Evolutionary conservation across 2,797 vertebrate species (phyloP).

Genomic region (Lagocephalus sceleratus): DNA sequence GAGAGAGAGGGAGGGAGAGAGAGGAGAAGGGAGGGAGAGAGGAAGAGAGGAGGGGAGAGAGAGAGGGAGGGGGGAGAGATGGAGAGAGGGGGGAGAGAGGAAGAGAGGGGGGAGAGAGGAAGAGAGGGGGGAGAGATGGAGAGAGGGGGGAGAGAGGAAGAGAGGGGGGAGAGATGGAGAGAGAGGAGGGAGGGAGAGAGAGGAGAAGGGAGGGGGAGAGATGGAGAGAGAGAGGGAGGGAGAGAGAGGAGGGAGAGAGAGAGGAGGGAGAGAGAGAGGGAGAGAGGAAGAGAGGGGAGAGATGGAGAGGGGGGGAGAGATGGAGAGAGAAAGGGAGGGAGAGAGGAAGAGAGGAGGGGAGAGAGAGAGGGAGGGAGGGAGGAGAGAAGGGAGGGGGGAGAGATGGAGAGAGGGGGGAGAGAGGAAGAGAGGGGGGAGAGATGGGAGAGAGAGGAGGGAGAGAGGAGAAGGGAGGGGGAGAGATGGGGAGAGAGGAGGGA

Average conservation of each 20-base stretch:
- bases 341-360: conserved; percentile 8
- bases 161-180: too few relatives aligned
- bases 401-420: conserved; percentile 7
- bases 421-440: too few relatives aligned
- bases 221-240: too few relatives aligned
- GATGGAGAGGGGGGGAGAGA: neutral
- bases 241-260: neutral
- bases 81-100: conserved; percentile 1
- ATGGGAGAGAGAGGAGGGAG: too few relatives aligned
- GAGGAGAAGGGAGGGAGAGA: neutral
- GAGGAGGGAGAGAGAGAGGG: neutral
- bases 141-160: too few relatives aligned
- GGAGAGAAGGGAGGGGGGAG: too few relatives aligned
- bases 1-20: neutral
- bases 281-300: too few relatives aligned
- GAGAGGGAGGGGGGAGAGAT: neutral
- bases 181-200: too few relatives aligned
- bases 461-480: conserved; percentile 13
- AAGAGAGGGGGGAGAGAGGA: too few relatives aligned
- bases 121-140: too few relatives aligned
- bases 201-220: too few relatives aligned
- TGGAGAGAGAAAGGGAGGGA: neutral
- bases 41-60: conserved; percentile 11
- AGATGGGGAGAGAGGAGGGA: conserved; percentile 19
- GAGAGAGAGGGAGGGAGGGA: conserved; percentile 1